Evolutionary conservation across 2,888 invertebrate genomes (phyloP), one percentile per base, ranked within the genome.

Genomic region (Polydrusus pterygomalis): DNA sequence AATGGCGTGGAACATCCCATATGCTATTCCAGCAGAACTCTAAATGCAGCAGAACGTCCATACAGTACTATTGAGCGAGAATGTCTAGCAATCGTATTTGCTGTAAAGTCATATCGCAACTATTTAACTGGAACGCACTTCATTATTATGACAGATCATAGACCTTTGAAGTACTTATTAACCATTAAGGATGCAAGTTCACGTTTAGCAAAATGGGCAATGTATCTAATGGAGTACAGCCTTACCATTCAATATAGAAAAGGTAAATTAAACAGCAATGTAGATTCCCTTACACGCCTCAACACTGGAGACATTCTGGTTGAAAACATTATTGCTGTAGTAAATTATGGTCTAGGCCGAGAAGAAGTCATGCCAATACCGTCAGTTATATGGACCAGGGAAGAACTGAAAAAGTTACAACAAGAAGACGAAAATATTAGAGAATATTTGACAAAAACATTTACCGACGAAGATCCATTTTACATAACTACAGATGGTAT

Each of bases 11-110:
- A 64, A 64, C 64, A 64, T 45, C 64, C 64, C 20, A 34, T 7
- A 62, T n/a, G n/a, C n/a, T n/a, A n/a, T n/a, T n/a, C n/a, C n/a
- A n/a, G n/a, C n/a, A n/a, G n/a, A n/a, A n/a, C 54, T 5, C 34
- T 74, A 47, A 74, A 75, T 25, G 17, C 11, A 2, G 75, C 71
- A 0, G 71, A 75, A 67, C 40, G 25, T 18, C n/a, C n/a, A 5
- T 76, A 73, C 34, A 45, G 38, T 2, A 75, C 76, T 2, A 76
- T 54, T 10, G 76, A 76, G 68, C 13, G 71, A n/a, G 71, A 75
- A 67, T 65, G 43, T 20, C 25, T 75, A 40, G 60, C 56, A 7
- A 43, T 75, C 0, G 67, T 75, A 18, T 67, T 30, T n/a, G 65
- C 34, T 13, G 45, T 75, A 25, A 70, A 73, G 70, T 38, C 60